Base-by-base conservation (phyloP, 2,888 invertebrate species). In the Notodonta dromedarius region DNA sequence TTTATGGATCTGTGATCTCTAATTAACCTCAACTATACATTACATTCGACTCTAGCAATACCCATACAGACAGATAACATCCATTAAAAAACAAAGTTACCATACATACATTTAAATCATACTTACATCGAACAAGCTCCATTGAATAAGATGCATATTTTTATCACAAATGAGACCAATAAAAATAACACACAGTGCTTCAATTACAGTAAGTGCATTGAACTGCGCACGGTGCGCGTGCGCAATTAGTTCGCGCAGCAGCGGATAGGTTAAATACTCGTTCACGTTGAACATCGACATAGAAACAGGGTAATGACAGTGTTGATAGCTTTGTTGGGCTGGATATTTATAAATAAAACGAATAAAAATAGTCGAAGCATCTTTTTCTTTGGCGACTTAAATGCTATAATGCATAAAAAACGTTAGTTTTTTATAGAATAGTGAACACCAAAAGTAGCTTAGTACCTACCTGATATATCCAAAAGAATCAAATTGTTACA, bases 211-310 rank as follows among this genome's bases (percentile, higher is more conserved):
- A 77, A 80, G 84, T 78, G 80, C 85, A 80, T 76, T 82, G 85
- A 83, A 80, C 82, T 74, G 71, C 63, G 70, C 70, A 65, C 61
- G 67, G 63, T 62, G 71, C 67, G 74, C 70, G 58, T 35, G 73
- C 74, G 82, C 80, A 82, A 83, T 84, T 82, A 84, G 79, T 74
- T 74, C 60, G 74, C 71, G 63, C 65, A 46, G 42, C 9, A n/a
- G 59, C 61, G 58, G 42, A 42, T 61, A 57, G 54, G 46, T 62
- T 54, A 48, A 60, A 63, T 48, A 54, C 62, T 57, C 60, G 54
- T 16, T 57, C 35, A 52, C 24, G 57, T 42, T 14, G 16, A 50
- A 24, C 50, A 46, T 57, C 59, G 60, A 60, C 60, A 46, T 52
- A 14, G 53, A 51, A 62, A 61, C 58, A 46, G 64, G 62, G 62